Base-by-base conservation (phyloP, 2,113 vertebrate genomes). In the Cynocephalus volans region DNA sequence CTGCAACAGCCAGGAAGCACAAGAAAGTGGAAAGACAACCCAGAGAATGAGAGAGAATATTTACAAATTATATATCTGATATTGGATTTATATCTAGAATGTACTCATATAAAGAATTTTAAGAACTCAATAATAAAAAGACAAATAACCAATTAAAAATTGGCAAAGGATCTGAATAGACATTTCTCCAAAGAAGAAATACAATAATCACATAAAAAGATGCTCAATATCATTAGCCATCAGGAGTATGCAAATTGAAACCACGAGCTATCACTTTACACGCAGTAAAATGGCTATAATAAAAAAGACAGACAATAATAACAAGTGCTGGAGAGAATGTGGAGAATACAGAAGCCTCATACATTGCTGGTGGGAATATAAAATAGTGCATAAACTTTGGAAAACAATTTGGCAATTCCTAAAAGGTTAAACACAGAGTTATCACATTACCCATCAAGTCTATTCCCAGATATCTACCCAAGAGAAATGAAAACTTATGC, bases 81-180 rank as follows among this genome's bases (percentile, higher is more conserved):
- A 84, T 8, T 80, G 58, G 15, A 52, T 0, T 41, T 33, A 0
- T n/a, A 95, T 62, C 70, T 72, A 45, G 54, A 79, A 52, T n/a
- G 95, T 41, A 41, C 41, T 41, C 41, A 41, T 21, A 65, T 54
- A 95, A 87, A 96, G 56, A 97, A 83, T 3, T 31, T 69, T 75
- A 23, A 75, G n/a, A 92, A 75, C n/a, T 87, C 54, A 83, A 24
- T 72, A 92, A 80, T 82, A 94, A 96, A 94, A 77, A 69, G 9
- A 62, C 21, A 88, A 81, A 50, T 26, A 93, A 82, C 7, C 9
- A 75, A 70, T 81, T 65, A 84, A 94, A 95, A 90, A 52, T 19
- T 7, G 18, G 45, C 62, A 91, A 80, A 92, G 28, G 6, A 93
- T 82, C 19, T 62, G 26, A 79, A 93, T 52, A 85, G 60, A 85